Evolutionary conservation across 2,113 vertebrate species (phyloP).

Genomic region (Typhlomys cinereus): DNA sequence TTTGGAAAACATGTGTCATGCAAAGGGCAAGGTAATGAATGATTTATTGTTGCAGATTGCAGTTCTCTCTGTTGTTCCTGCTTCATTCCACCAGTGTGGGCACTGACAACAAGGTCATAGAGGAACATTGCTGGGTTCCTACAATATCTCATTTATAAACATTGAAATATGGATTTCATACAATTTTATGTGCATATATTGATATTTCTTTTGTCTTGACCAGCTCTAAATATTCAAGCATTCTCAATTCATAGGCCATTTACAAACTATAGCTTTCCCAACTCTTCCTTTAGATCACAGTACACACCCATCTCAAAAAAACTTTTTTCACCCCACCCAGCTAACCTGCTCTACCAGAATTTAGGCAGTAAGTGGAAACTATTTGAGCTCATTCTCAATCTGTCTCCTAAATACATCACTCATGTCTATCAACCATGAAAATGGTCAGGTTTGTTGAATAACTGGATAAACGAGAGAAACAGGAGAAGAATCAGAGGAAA

Average conservation of each 20-base stretch:
- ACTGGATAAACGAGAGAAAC: slow-evolving; percentile 20
- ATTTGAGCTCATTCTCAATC: neutral
- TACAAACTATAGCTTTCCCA: neutral
- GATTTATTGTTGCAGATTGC: neutral
- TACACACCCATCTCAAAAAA: neutral
- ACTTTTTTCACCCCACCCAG: neutral
- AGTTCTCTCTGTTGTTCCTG: neutral
- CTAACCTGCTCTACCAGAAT: neutral
- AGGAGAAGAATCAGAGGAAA: neutral
- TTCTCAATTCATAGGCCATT: neutral
- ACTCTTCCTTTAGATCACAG: neutral
- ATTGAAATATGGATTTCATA: neutral
- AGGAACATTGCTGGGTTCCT: neutral
- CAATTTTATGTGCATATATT: neutral
- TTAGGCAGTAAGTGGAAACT: neutral
- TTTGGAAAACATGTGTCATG: neutral
- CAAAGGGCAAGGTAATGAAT: neutral
- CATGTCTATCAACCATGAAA: neutral
- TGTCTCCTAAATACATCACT: neutral
- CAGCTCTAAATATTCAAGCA: neutral
- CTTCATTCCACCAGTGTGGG: neutral
- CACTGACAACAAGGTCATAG: neutral
- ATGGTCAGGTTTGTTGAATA: neutral
- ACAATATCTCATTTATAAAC: neutral
- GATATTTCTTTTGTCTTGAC: neutral